Conservation (phyloP, 1,140 invertebrate genomes). For the Homarus americanus region DNA sequence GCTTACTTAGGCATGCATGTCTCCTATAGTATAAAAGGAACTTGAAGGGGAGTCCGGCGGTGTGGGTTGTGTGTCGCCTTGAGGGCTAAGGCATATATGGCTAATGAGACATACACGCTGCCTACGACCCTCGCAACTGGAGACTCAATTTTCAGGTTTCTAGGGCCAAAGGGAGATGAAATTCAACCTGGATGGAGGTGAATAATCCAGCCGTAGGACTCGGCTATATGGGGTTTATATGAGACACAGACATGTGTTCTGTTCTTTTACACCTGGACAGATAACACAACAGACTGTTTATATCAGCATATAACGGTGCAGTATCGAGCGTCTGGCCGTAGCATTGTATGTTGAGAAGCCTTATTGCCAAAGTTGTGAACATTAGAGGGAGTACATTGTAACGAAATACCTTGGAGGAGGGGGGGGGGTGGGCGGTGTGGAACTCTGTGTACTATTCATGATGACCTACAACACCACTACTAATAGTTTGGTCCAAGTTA, state of each 20-base stretch:
- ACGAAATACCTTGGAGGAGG: slow-evolving; percentile 41
- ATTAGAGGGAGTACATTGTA: neutral
- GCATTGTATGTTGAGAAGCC: slow-evolving; percentile 23
- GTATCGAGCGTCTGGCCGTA: neutral
- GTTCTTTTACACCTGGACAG: neutral
- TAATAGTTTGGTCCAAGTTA: slow-evolving; percentile 51
- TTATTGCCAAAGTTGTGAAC: slow-evolving; percentile 55
- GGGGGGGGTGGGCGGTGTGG: neutral
- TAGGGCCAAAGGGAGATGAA: slow-evolving; percentile 45
- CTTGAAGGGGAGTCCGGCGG: neutral
- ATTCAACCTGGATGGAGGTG: slow-evolving; percentile 18
- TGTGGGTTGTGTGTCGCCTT: slow-evolving; percentile 26
- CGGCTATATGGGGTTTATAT: slow-evolving; percentile 22
- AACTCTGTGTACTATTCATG: slow-evolving; percentile 22
- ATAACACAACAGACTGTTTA: neutral
- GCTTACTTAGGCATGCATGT: slow-evolving; percentile 57
- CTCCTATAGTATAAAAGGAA: slow-evolving; percentile 48
- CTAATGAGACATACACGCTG: slow-evolving; percentile 26
- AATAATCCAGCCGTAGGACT: slow-evolving; percentile 18
- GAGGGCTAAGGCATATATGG: slow-evolving; percentile 39
- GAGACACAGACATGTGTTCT: slow-evolving; percentile 20
- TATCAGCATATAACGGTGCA: neutral
- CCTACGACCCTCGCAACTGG: slow-evolving; percentile 1
- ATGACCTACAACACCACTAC: slow-evolving; percentile 2
- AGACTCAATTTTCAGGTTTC: slow-evolving; percentile 56